phyloP scores from a whole-genome alignment of 2,888 invertebrate species.

The Parnassius glacialis region DNA sequence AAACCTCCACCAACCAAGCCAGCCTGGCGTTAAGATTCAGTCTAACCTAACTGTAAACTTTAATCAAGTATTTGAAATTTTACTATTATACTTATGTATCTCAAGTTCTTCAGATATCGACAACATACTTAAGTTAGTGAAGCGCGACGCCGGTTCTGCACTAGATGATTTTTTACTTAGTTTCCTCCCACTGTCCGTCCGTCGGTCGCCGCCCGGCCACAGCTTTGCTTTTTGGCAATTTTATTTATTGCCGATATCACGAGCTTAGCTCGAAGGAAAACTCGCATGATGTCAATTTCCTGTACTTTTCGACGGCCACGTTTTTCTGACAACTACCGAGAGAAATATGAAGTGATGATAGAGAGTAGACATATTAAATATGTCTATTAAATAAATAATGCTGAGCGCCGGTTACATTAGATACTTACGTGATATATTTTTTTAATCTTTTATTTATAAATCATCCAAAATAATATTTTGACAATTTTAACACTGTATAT shows the following conservation, averaged over 20 bases:
- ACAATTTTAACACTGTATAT: too few relatives aligned
- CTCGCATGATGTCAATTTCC: slow-evolving; percentile 76
- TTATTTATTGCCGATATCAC: slow-evolving; percentile 72
- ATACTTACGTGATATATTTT: too few relatives aligned
- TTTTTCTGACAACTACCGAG: slow-evolving; percentile 12
- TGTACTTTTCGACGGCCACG: slow-evolving; percentile 42
- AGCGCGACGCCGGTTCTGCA: slow-evolving; percentile 35
- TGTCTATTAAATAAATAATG: background rate
- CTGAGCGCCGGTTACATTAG: too few relatives aligned
- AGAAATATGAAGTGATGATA: slow-evolving; percentile 1
- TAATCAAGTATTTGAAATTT: too few relatives aligned
- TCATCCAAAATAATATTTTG: too few relatives aligned
- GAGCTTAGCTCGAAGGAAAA: slow-evolving; percentile 59
- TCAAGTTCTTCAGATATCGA: slow-evolving; percentile 12
- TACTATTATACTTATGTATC: too few relatives aligned
- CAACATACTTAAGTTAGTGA: slow-evolving; percentile 27
- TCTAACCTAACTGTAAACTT: too few relatives aligned
- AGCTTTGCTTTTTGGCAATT: slow-evolving; percentile 67
- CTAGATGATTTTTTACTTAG: slow-evolving; percentile 59
- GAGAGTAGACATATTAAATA: background rate
- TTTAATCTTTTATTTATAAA: too few relatives aligned
- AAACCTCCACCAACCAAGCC: too few relatives aligned
- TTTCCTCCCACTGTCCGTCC: slow-evolving; percentile 54
- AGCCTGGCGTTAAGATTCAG: too few relatives aligned
- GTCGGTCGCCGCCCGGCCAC: slow-evolving; percentile 36